Evolutionary conservation across 1,140 invertebrate genomes (phyloP).

Genomic region (Drosophila melanica): DNA sequence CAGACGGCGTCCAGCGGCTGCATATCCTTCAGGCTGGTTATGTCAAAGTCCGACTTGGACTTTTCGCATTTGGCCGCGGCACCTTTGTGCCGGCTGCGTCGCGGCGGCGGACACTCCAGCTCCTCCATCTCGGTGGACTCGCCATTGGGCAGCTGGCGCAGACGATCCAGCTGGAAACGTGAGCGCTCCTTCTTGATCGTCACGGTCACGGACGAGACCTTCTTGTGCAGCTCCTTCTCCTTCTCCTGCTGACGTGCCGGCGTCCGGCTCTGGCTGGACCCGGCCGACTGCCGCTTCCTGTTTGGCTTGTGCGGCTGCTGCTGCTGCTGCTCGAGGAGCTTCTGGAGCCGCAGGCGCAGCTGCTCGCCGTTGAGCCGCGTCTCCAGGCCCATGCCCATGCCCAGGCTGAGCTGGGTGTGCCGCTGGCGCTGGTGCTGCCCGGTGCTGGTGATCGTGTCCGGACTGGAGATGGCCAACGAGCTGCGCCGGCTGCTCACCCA

Average conservation of each 20-base stretch:
- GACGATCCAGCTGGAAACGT: constrained; percentile 64
- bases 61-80: constrained; percentile 79
- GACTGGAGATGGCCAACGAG: constrained; percentile 85
- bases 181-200: constrained; percentile 72
- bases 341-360: constrained; percentile 85
- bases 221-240: constrained; percentile 64
- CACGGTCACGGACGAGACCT: constrained; percentile 73
- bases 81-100: constrained; percentile 56
- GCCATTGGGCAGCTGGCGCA: constrained; percentile 71
- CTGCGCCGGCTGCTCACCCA: constrained; percentile 90
- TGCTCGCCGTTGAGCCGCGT: constrained; percentile 87
- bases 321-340: constrained; percentile 84
- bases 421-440: constrained; percentile 77
- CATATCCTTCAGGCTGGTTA: constrained; percentile 85
- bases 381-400: constrained; percentile 77
- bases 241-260: constrained; percentile 51
- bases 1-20: constrained; percentile 90
- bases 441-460: constrained; percentile 84
- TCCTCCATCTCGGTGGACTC: constrained; percentile 81
- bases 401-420: constrained; percentile 66
- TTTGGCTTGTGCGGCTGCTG: constrained; percentile 58
- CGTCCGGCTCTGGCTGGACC: constrained; percentile 59
- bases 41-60: constrained; percentile 85
- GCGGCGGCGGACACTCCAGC: constrained; percentile 62
- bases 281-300: constrained; percentile 51